These are phyloP conservation scores for Grallaria varia DNA, from an alignment of 2,113 vertebrate species.

Conservation along the genomic window DNA sequence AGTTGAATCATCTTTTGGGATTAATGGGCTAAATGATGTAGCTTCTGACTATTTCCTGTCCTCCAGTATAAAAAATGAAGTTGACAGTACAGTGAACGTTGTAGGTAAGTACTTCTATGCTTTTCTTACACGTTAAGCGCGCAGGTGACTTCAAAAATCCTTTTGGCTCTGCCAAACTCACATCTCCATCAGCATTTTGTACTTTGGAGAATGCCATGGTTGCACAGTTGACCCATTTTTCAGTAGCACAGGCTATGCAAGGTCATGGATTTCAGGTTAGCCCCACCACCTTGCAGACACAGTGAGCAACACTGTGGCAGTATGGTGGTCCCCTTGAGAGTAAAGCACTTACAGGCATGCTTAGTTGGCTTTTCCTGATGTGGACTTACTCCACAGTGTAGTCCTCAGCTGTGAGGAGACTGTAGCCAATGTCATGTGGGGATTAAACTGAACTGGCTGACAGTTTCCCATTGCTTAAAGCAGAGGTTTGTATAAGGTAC, in stretches of 20 bases:
- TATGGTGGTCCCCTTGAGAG: not conserved
- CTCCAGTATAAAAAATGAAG: slow-evolving; percentile 79
- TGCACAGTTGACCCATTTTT: not conserved
- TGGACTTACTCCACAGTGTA: not conserved
- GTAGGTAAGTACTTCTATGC: slow-evolving; percentile 73
- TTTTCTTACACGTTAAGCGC: not conserved
- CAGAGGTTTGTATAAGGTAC: not conserved
- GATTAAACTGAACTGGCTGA: not conserved
- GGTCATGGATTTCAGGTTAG: not conserved
- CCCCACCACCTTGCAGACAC: not conserved
- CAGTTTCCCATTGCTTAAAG: not conserved
- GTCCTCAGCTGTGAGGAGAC: not conserved
- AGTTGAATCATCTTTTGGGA: slow-evolving; percentile 78
- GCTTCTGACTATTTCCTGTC: slow-evolving; percentile 75
- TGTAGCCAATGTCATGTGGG: fast-evolving
- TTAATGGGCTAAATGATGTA: slow-evolving; percentile 77
- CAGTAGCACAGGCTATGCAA: not conserved
- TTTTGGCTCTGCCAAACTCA: not conserved
- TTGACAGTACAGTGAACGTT: slow-evolving; percentile 83
- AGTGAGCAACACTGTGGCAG: not conserved
- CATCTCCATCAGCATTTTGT: not conserved
- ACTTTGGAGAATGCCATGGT: not conserved
- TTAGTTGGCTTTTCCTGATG: not conserved
- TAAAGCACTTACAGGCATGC: not conserved
- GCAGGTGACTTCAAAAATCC: not conserved